phyloP scores from a whole-genome alignment of 2,113 vertebrate genomes.

The Hystrix brachyura region DNA sequence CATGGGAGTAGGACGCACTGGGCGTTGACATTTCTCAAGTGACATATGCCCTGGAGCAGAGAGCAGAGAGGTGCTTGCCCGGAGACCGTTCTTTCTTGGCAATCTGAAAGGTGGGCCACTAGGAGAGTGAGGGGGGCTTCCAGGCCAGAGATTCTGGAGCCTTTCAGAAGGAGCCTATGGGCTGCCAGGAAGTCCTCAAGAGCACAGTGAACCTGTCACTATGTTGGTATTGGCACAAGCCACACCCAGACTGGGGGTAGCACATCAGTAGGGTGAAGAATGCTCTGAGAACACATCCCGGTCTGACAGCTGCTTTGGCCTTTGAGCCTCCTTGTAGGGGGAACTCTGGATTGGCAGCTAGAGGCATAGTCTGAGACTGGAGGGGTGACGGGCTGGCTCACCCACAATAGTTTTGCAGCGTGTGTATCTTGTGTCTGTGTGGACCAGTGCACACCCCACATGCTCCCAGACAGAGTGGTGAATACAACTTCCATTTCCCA shows the following conservation, averaged over 20 bases:
- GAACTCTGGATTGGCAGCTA: not conserved
- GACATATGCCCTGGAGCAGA: not conserved
- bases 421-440: not conserved
- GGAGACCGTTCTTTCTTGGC: accelerated
- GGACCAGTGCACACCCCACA: no score
- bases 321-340: not conserved
- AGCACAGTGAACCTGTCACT: not conserved
- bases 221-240: not conserved
- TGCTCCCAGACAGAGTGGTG: not conserved
- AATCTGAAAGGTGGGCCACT: not conserved
- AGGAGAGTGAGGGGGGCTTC: not conserved
- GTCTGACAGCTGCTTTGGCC: not conserved
- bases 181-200: not conserved
- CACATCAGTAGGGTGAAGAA: not conserved
- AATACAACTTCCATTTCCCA: not conserved
- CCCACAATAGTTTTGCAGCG: not conserved
- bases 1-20: accelerated
- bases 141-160: accelerated
- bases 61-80: not conserved
- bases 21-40: accelerated
- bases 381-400: not conserved
- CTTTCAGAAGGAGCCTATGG: not conserved
- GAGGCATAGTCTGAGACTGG: not conserved
- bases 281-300: not conserved
- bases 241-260: not conserved